Evolutionary conservation across 2,888 invertebrate genomes (phyloP).

Genomic region (Lypha dubia): DNA sequence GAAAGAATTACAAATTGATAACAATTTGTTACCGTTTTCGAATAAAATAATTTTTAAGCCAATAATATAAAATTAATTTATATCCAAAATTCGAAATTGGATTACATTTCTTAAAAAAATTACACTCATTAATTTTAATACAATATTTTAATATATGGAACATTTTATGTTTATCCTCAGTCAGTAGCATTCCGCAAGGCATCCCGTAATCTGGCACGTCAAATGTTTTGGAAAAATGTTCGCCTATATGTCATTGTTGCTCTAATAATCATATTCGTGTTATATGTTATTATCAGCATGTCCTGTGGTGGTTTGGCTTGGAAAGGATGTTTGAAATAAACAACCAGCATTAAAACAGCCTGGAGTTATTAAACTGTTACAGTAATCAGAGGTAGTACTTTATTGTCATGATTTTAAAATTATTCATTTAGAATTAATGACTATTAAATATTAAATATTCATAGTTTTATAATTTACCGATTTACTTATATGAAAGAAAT

Average conservation of each 20-base stretch:
- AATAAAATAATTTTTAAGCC: too few species aligned
- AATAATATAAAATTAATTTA: too few species aligned
- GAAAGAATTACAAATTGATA: too few species aligned
- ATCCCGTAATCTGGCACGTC: slow-evolving; percentile 92
- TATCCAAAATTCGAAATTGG: too few species aligned
- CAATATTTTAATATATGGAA: too few species aligned
- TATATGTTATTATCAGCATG: slow-evolving; percentile 94
- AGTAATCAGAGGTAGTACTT: slow-evolving; percentile 19
- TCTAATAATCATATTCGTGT: slow-evolving; percentile 87
- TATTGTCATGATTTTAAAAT: slow-evolving; percentile 16
- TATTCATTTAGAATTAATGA: slow-evolving; percentile 9
- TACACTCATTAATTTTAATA: too few species aligned
- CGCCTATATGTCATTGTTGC: slow-evolving; percentile 91
- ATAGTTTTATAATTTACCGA: slow-evolving; percentile 38
- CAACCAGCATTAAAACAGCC: slow-evolving; percentile 12
- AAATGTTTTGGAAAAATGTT: slow-evolving; percentile 96
- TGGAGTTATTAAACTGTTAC: slow-evolving; percentile 25
- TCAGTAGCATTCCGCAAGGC: slow-evolving; percentile 94
- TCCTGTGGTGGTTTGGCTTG: slow-evolving; percentile 93
- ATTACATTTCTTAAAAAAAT: too few species aligned
- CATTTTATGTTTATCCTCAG: slow-evolving; percentile 85
- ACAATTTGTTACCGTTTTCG: too few species aligned
- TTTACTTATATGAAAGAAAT: background rate
- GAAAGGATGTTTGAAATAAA: slow-evolving; percentile 87
- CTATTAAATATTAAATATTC: slow-evolving; percentile 20